Base-by-base conservation (phyloP, 2,888 invertebrate species). In the Archaeoteleia sp. region DNA sequence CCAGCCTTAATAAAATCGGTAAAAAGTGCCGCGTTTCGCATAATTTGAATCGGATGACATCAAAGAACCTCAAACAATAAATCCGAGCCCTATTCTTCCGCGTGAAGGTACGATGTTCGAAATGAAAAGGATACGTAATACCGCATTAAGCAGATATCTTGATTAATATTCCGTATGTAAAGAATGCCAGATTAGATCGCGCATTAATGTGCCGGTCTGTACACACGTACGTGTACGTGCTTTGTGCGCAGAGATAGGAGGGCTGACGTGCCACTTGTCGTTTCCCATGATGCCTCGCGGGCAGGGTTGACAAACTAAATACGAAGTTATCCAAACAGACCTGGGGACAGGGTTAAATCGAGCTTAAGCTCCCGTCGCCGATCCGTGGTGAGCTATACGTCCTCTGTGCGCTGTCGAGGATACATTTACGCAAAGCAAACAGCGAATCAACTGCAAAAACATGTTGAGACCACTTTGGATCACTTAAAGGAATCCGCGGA, bases 231-330 rank as follows among this genome's bases (percentile, higher is more conserved):
- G 53, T 20, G 58, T 57, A 60, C 66, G 66, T 67, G 66, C 54
- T 43, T 39, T 12, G 54, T 40, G 57, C 39, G 4, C 14, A 17
- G 51, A 62, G 60, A 37, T 12, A 34, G 46, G 49, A 62, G 58
- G 70, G 67, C 62, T 46, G 70, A 46, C 72, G 67, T 62, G 77
- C 76, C 85, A 84, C 83, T 84, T 85, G 84, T 81, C 82, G 78
- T 82, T 84, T 84, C 83, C 82, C 83, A 82, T 79, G 78, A 80
- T 78, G 81, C 81, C 82, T 80, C 75, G 77, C 77, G 82, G 82
- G 75, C 80, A 78, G 79, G 79, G 78, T 82, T 82, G 84, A 81
- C 84, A 85, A 81, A 84, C 84, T 83, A 85, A 85, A 84, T 84
- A 85, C 78, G 73, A 80, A 83, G 81, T 82, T 81, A 79, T 75